Evolutionary conservation across 2,888 invertebrate genomes (phyloP).

Genomic region (Petrolisthes manimaculis): DNA sequence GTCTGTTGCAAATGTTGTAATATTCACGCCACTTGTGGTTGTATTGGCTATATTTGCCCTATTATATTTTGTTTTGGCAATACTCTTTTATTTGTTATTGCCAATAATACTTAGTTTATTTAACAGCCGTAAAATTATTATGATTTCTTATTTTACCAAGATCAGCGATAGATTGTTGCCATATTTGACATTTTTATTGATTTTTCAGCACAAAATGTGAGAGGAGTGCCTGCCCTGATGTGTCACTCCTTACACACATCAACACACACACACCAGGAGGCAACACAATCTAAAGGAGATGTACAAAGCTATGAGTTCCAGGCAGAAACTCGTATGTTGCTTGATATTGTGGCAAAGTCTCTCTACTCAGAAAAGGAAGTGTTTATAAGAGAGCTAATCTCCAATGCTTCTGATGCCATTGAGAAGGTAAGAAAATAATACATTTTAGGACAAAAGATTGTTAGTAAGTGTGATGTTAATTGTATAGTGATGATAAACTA

Average conservation of each 20-base stretch:
- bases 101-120: too few relatives aligned
- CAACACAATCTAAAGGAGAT: slow-evolving; percentile 10
- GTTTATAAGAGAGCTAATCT: slow-evolving; percentile 94
- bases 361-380: slow-evolving; percentile 98
- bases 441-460: too few relatives aligned
- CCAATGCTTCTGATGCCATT: slow-evolving; percentile 96
- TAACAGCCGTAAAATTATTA: too few relatives aligned
- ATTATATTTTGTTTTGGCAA: too few relatives aligned
- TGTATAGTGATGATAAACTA: too few relatives aligned
- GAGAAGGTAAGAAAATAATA: slow-evolving; percentile 83
- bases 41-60: too few relatives aligned
- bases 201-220: background rate
- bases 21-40: too few relatives aligned
- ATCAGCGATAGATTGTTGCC: too few relatives aligned
- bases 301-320: slow-evolving; percentile 74
- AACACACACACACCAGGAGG: slow-evolving; percentile 20
- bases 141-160: too few relatives aligned
- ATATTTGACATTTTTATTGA: background rate
- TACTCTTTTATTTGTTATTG: too few relatives aligned
- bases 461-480: too few relatives aligned
- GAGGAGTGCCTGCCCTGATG: background rate
- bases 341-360: slow-evolving; percentile 97
- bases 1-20: too few relatives aligned
- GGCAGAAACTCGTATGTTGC: slow-evolving; percentile 93
- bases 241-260: slow-evolving; percentile 11